A percentile compares a stretch with the other conserved stretches of the same genome.
phyloP scores from a whole-genome alignment of 2,797 vertebrate genomes.

The Gymnocypris eckloni region DNA sequence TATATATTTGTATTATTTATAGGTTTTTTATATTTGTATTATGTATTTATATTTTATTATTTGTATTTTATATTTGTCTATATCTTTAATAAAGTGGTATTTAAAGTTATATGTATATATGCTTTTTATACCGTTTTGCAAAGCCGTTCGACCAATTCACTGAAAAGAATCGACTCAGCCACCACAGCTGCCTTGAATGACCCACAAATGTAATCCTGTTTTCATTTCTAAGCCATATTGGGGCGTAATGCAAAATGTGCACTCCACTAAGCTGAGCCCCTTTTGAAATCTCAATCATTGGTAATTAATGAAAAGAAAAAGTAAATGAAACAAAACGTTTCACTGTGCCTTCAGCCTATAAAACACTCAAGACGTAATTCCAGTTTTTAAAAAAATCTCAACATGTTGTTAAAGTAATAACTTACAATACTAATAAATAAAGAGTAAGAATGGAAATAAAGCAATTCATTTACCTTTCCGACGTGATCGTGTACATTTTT shows the following conservation, averaged over 20 bases:
- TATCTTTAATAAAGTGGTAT: too few relatives aligned
- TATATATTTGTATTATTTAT: too few relatives aligned
- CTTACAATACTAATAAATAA: background rate
- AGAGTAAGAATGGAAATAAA: background rate
- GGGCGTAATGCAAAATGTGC: conserved; percentile 44
- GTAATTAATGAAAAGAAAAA: background rate
- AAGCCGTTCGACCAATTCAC: background rate
- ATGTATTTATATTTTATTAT: too few relatives aligned
- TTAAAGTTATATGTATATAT: too few relatives aligned
- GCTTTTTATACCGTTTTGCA: too few relatives aligned
- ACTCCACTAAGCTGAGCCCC: conserved; percentile 21
- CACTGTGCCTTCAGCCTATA: background rate
- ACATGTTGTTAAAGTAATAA: background rate
- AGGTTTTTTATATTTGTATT: too few relatives aligned
- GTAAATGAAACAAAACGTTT: background rate
- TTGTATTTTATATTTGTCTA: too few relatives aligned
- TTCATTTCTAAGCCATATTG: background rate
- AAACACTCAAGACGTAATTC: background rate
- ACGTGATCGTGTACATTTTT: conserved; percentile 70
- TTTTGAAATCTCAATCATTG: background rate
- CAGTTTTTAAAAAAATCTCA: background rate
- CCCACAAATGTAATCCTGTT: too few relatives aligned
- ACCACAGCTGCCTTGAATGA: background rate
- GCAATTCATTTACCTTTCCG: conserved; percentile 79
- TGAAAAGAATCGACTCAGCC: background rate